phyloP scores from a whole-genome alignment of 2,888 invertebrate species.

The Hirtodrosophila cameraria region DNA sequence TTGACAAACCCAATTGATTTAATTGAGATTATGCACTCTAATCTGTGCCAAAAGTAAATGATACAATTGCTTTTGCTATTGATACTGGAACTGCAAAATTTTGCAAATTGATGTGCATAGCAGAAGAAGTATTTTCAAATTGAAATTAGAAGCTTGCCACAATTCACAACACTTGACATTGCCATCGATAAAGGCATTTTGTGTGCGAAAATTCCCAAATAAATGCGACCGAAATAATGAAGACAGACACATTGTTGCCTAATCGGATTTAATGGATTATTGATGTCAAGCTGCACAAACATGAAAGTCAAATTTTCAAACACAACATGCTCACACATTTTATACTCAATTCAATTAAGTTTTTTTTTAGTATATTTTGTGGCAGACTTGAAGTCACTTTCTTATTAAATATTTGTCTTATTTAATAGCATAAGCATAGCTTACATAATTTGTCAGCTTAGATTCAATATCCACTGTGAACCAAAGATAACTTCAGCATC shows the following conservation, averaged over 20 bases:
- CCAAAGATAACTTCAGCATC: too few species aligned
- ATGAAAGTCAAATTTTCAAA: too few species aligned
- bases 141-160: background rate
- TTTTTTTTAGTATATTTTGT: too few species aligned
- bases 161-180: constrained; percentile 22
- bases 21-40: constrained; percentile 60
- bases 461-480: too few species aligned
- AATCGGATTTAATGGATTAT: constrained; percentile 20
- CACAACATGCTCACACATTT: too few species aligned
- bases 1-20: constrained; percentile 62
- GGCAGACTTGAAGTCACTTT: too few species aligned
- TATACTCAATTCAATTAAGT: constrained; percentile 7
- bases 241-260: constrained; percentile 21
- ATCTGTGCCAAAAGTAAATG: constrained; percentile 47
- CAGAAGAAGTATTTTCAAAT: background rate
- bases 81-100: constrained; percentile 41
- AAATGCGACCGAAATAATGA: constrained; percentile 19
- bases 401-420: too few species aligned
- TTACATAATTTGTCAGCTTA: too few species aligned
- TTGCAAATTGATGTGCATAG: constrained; percentile 62
- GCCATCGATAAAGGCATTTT: constrained; percentile 10
- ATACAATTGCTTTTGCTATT: constrained; percentile 29
- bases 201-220: constrained; percentile 2
- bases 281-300: too few species aligned
- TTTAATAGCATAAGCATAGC: too few species aligned